A percentile compares a stretch with the other conserved stretches of the same genome.
phyloP scores from a whole-genome alignment of 2,113 vertebrate genomes.

The Sinocyclocheilus rhinocerous region DNA sequence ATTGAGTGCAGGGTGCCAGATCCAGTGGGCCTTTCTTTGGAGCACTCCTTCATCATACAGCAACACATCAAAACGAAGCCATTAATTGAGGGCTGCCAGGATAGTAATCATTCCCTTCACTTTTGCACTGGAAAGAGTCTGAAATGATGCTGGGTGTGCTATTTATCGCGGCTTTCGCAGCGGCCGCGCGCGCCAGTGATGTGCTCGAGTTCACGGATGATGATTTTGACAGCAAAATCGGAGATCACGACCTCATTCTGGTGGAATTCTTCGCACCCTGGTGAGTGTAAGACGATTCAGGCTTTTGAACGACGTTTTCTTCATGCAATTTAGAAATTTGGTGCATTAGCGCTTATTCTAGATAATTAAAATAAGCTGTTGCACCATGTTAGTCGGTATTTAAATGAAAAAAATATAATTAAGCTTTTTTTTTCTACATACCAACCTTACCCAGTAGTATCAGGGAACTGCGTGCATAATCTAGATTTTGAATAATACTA shows the following conservation, averaged over 20 bases:
- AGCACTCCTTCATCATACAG: background rate
- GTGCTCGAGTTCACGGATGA: conserved; percentile 90
- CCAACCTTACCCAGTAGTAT: background rate
- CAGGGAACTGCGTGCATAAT: background rate
- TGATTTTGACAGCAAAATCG: conserved; percentile 87
- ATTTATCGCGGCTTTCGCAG: conserved; percentile 68
- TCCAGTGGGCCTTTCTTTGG: conserved; percentile 16
- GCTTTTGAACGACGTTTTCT: background rate
- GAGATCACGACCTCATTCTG: conserved; percentile 78
- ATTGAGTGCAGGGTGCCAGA: conserved; percentile 39
- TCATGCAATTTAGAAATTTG: background rate
- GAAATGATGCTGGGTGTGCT: conserved; percentile 69
- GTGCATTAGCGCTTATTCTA: background rate
- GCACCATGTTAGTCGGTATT: no score
- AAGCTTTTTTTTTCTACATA: no score
- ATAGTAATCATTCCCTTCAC: background rate
- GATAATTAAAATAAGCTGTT: no score
- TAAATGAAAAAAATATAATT: background rate
- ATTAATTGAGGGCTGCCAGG: background rate
- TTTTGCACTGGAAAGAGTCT: background rate
- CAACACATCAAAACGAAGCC: background rate
- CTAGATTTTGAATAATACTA: background rate
- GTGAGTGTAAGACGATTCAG: conserved; percentile 68
- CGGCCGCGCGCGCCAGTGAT: conserved; percentile 79
- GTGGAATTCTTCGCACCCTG: conserved; percentile 96